These are phyloP conservation scores for Pyrrhosoma nymphula DNA, from an alignment of 2,888 invertebrate species.

Conservation along the genomic window DNA sequence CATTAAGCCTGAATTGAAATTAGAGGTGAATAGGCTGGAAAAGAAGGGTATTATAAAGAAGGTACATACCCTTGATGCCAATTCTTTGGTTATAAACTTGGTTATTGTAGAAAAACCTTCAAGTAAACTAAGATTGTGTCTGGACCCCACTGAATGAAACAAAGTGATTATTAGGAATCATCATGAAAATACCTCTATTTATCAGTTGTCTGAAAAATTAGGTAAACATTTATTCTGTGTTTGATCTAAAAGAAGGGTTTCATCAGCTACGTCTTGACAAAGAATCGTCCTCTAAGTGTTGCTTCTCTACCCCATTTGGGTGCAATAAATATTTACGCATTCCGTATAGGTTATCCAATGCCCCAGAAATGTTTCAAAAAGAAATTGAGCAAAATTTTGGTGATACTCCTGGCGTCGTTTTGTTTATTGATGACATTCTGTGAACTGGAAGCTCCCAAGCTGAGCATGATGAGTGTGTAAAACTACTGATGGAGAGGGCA, in stretches of 20 bases:
- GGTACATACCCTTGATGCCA: background rate
- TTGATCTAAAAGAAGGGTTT: too few relatives aligned
- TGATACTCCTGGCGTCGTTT: background rate
- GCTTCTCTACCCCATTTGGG: too few relatives aligned
- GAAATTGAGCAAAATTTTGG: background rate
- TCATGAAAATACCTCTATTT: background rate
- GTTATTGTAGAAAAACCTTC: background rate
- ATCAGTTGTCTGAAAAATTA: background rate
- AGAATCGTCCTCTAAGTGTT: too few relatives aligned
- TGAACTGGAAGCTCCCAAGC: too few relatives aligned
- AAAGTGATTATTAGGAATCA: background rate
- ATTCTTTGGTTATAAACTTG: background rate
- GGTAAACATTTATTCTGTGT: background rate
- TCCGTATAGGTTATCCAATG: background rate
- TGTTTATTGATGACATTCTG: background rate
- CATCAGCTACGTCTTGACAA: too few relatives aligned
- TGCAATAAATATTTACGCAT: background rate
- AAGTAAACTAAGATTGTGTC: too few relatives aligned
- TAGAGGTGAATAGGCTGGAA: background rate
- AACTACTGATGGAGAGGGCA: too few relatives aligned
- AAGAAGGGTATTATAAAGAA: background rate
- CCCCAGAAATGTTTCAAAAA: constrained; percentile 21
- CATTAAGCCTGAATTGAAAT: too few relatives aligned
- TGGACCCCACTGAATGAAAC: background rate
- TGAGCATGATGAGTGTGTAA: too few relatives aligned